Base-by-base conservation (phyloP, 35 echinoderm and acorn worm genomes). In the Diadema setosum region DNA sequence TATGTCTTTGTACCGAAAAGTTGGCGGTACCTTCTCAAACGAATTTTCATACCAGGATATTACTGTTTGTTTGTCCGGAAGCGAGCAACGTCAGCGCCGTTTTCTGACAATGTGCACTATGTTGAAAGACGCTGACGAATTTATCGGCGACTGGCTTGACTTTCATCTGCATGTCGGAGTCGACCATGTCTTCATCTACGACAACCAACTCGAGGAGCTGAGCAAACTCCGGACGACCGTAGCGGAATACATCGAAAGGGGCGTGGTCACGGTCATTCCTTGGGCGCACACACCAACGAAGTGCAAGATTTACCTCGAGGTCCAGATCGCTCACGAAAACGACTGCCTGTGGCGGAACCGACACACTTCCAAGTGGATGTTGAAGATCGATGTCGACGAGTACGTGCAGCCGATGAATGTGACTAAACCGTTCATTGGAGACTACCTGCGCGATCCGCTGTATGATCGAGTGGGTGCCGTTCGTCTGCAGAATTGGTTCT, bases 361-460 rank as follows among this genome's bases (percentile, higher is more conserved):
- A 45, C 91, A 97, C 31, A 34, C 73, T 16, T 30, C 87, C 5
- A 52, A 93, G 5, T 97, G 94, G 94, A 93, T 97, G 86, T 85
- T 97, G 0, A 97, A 97, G 65, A 97, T 93, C 39, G 94, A 97
- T 63, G 94, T 97, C 0, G 94, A 97, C 64, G 94, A 97, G 49
- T 97, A 93, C 59, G 59, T 97, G 4, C 94, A 97, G 57, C 94
- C 94, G 21, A 97, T 97, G 94, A 69, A 92, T 70, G 52, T 81
- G 18, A 48, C 46, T 8, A 84, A 49, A 42, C 46, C 90, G n/a
- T 85, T 63, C 39, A 92, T 97, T 26, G 21, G 42, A 0, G 87
- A 97, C 39, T 89, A 89, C 55, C 65, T 97, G 26, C 46, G n/a
- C 15, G 86, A 81, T 44, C 70, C 85, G 21, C 16, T 81, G n/a